Evolutionary conservation across 1,140 invertebrate species (phyloP).

Genomic region (Dreissena rostriformis): DNA sequence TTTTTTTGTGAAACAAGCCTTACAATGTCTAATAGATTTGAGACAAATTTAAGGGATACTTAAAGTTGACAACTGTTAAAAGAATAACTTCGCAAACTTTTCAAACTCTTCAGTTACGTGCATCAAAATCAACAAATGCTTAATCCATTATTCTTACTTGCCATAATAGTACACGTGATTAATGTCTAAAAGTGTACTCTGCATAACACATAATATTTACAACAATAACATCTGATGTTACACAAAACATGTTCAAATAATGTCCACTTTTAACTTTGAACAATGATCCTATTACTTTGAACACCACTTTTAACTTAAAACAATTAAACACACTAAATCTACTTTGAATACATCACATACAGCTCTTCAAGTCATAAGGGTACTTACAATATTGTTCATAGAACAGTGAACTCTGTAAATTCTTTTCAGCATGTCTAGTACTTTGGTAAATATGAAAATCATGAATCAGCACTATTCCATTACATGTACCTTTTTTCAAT

Average conservation of each 20-base stretch:
- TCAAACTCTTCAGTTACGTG: too few relatives aligned
- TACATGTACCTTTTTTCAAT: too few relatives aligned
- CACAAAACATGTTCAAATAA: not conserved
- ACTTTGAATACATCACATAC: not conserved
- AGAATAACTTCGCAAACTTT: too few relatives aligned
- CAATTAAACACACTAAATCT: not conserved
- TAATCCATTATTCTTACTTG: too few relatives aligned
- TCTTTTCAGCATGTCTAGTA: conserved; percentile 92
- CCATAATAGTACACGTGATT: too few relatives aligned
- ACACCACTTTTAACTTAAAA: not conserved
- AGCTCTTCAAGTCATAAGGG: too few relatives aligned
- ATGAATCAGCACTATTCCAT: not conserved
- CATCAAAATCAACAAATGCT: too few relatives aligned
- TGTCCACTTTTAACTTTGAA: not conserved
- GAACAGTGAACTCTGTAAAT: conserved; percentile 96
- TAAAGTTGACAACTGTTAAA: too few relatives aligned
- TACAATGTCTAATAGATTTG: too few relatives aligned
- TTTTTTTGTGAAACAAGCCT: too few relatives aligned
- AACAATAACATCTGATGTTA: not conserved
- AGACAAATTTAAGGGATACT: too few relatives aligned
- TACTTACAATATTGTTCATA: conserved; percentile 91
- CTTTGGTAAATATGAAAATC: conserved; percentile 86
- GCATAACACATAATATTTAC: not conserved
- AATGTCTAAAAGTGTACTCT: too few relatives aligned
- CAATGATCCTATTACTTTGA: not conserved